Evolutionary conservation across 2,797 vertebrate genomes (phyloP), one percentile per base, ranked within the genome.

Genomic region (Sebastolobus alascanus): DNA sequence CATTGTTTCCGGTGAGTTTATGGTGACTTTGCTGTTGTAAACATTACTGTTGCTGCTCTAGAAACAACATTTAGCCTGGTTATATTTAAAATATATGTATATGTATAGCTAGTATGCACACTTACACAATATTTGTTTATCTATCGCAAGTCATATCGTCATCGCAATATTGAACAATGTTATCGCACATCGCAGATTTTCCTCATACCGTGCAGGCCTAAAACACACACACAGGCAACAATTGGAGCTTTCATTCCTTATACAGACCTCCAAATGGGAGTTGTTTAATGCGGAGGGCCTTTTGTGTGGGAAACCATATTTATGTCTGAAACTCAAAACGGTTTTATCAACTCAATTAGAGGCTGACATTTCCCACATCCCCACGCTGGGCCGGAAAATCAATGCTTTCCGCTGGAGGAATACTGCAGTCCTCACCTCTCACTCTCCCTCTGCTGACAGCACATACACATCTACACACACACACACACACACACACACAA

Each of bases 341-440:
- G 89, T 92, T 94, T 95, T 91, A 94, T 95, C 93, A 95, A 94
- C 93, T 94, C 93, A 94, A 95, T 95, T 94, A 95, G 92, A 93
- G 89, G 86, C 86, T 94, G 94, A 94, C 94, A 95, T 95, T 95
- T 95, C 90, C 90, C 89, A 92, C 89, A 89, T 94, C 87, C 82
- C 84, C 89, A 93, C 60, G 73, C 89, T 84, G 84, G 82, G 88
- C 87, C 16, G 77, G 82, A 92, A 94, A 94, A 95, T 95, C 94
- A 79, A 94, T 94, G 94, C 83, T 80, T 90, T 87, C 91, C 66
- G 63, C 90, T 90, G 86, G 86, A 93, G 85, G 91, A 93, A 90
- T 92, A 91, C 91, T 92, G 91, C 90, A 93, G 87, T 91, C 86
- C 85, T 90, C 85, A 91, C 85, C 91, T 93, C 84, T 92, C 88